A percentile compares a stretch with the other conserved stretches of the same genome.
Evolutionary conservation across 2,888 invertebrate genomes (phyloP).

Genomic region (Nesidiocoris tenuis): DNA sequence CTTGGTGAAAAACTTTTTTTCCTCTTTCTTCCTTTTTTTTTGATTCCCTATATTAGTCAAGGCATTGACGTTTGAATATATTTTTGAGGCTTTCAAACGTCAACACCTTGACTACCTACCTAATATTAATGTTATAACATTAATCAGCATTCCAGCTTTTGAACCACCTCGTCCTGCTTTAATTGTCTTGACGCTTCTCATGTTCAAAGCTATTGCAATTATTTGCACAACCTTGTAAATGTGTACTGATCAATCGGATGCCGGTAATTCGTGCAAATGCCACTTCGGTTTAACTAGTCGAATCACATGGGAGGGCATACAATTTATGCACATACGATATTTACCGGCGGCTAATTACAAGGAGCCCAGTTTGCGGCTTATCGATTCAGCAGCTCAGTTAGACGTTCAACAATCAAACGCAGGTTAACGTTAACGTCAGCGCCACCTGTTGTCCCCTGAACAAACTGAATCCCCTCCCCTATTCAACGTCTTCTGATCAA

Average conservation of each 20-base stretch:
- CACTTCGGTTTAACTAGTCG: neutral
- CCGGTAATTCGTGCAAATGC: neutral
- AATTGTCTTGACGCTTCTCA: too few species aligned
- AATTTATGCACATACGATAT: neutral
- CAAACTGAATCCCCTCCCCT: constrained; percentile 28
- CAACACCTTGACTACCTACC: too few species aligned
- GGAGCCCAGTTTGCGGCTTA: constrained; percentile 22
- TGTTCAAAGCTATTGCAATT: too few species aligned
- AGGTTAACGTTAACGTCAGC: constrained; percentile 28
- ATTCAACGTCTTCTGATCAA: constrained; percentile 17
- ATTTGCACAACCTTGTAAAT: neutral
- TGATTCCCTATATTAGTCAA: too few species aligned
- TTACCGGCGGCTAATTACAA: constrained; percentile 36
- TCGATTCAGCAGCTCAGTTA: constrained; percentile 13
- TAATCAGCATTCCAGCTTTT: too few species aligned
- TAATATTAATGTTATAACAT: too few species aligned
- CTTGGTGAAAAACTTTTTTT: too few species aligned
- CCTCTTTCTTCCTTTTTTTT: too few species aligned
- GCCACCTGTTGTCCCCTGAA: constrained; percentile 43
- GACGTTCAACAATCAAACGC: constrained; percentile 39
- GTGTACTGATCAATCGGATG: neutral
- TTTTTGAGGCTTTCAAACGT: too few species aligned
- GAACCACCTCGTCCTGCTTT: too few species aligned
- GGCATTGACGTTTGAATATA: too few species aligned
- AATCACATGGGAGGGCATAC: neutral